Conservation (phyloP, 64 coral and sea anemone species). For the Montipora cactus region DNA sequence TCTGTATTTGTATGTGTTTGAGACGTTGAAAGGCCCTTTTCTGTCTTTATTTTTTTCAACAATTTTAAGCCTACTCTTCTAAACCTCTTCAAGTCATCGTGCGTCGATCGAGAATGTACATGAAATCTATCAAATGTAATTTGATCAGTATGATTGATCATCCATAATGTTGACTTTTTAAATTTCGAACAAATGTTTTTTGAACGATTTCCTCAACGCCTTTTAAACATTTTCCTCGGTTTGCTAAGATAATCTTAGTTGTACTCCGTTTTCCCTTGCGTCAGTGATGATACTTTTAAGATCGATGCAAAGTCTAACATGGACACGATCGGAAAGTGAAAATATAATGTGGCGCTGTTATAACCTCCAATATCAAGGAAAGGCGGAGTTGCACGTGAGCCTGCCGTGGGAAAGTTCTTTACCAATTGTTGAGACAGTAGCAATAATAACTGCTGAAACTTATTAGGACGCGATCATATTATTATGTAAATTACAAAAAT, state of each 20-base stretch:
- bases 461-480: neutral
- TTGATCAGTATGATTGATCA: slow-evolving; percentile 21
- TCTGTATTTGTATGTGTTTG: slow-evolving; percentile 32
- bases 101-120: neutral
- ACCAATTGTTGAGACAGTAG: neutral
- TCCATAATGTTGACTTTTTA: neutral
- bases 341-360: neutral
- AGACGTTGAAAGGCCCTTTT: neutral
- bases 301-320: neutral
- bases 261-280: neutral
- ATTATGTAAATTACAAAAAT: neutral
- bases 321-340: neutral
- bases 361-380: neutral
- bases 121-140: slow-evolving; percentile 14
- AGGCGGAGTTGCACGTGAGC: neutral
- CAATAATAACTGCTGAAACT: neutral
- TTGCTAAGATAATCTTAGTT: neutral
- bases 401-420: neutral
- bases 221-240: neutral
- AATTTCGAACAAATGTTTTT: slow-evolving; percentile 1
- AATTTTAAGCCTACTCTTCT: neutral
- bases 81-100: neutral
- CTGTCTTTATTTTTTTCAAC: neutral
- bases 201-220: neutral
- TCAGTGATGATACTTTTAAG: neutral